phyloP scores from a whole-genome alignment of 2,888 invertebrate species.

The Nasonovia ribisnigri region DNA sequence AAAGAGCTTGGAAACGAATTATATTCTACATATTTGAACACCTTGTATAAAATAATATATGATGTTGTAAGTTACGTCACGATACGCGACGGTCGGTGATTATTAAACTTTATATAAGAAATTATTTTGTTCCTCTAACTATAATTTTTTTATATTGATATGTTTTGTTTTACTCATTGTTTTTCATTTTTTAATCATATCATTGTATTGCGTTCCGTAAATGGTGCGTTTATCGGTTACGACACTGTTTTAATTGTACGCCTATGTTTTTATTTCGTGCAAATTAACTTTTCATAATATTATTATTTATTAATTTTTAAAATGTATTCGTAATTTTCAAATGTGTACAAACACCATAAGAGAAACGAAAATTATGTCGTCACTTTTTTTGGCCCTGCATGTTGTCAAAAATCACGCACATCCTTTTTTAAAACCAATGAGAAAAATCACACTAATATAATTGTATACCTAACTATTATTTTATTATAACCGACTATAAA shows the following conservation, averaged over 20 bases:
- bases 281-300: constrained; percentile 20
- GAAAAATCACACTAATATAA: not conserved
- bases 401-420: constrained; percentile 58
- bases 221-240: not conserved
- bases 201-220: not conserved
- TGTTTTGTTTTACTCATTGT: constrained; percentile 2
- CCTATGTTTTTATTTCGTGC: constrained; percentile 31
- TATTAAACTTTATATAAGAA: not conserved
- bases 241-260: not conserved
- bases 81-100: not conserved
- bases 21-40: no score
- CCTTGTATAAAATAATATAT: no score
- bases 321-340: not conserved
- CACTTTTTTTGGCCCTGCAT: constrained; percentile 26
- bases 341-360: constrained; percentile 41
- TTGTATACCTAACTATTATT: not conserved
- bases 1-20: no score
- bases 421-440: not conserved
- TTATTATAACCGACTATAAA: not conserved
- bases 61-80: not conserved
- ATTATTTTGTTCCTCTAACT: constrained; percentile 53
- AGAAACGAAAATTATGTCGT: not conserved
- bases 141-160: not conserved
- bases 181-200: not conserved
- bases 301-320: not conserved